Percentiles rank a stretch among this genome's conserved stretches.
Evolutionary conservation across 2,888 invertebrate species (phyloP).

Genomic region (Agrotis ipsilon): DNA sequence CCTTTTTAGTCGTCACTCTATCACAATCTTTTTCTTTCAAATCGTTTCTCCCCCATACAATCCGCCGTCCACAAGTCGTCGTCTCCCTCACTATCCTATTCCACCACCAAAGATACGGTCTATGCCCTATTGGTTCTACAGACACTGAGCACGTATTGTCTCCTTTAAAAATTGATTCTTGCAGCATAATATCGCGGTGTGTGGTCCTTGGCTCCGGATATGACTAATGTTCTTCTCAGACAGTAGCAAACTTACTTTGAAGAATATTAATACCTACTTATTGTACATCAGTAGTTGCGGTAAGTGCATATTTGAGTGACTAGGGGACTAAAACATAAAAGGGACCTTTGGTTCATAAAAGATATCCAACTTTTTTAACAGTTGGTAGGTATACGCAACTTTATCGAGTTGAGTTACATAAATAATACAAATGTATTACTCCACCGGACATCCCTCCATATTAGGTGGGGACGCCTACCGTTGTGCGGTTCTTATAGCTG

Average conservation of each 20-base stretch:
- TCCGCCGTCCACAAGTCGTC: not conserved
- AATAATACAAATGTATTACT: too few species aligned
- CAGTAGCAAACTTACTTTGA: not conserved
- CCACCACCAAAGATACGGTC: not conserved
- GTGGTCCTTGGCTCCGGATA: conserved; percentile 17
- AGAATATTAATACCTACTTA: conserved; percentile 29
- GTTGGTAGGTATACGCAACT: too few species aligned
- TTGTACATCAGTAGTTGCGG: not conserved
- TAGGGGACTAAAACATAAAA: not conserved
- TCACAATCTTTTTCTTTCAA: not conserved
- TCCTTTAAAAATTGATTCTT: not conserved
- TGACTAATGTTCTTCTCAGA: conserved; percentile 24
- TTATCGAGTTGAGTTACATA: too few species aligned
- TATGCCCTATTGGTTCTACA: too few species aligned
- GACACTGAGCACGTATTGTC: not conserved
- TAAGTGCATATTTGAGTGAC: not conserved
- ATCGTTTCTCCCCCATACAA: not conserved
- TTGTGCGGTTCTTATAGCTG: too few species aligned
- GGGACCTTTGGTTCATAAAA: not conserved
- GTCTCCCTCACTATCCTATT: not conserved
- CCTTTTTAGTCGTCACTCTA: not conserved
- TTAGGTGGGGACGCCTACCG: too few species aligned
- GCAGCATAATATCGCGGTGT: conserved; percentile 15
- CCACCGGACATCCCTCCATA: too few species aligned
- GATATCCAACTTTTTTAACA: too few species aligned